Percentiles rank a stretch among this genome's conserved stretches.
phyloP scores from a whole-genome alignment of 1,140 invertebrate species.

The Nasonia vitripennis region DNA sequence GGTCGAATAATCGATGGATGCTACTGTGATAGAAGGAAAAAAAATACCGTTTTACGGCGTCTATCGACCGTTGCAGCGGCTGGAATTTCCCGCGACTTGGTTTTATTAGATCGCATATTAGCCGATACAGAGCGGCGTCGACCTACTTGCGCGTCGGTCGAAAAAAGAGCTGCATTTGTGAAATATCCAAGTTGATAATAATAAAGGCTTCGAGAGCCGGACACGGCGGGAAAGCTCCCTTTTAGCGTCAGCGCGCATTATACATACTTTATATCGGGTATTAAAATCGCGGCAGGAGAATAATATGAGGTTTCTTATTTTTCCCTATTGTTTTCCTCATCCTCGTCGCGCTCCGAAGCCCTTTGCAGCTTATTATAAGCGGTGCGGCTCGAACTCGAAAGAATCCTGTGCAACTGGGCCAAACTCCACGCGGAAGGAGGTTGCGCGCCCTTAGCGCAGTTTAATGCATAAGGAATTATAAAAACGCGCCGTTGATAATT shows the following conservation, averaged over 20 bases:
- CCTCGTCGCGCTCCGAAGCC: neutral
- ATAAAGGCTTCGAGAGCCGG: neutral
- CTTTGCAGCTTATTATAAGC: neutral
- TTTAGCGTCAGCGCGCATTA: neutral
- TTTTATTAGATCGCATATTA: neutral
- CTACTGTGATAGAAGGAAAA: neutral
- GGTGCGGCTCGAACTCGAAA: neutral
- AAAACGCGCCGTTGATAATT: conserved; percentile 32
- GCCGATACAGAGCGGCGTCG: neutral
- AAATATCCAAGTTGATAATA: no score
- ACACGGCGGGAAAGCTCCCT: neutral
- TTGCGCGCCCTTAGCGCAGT: no score
- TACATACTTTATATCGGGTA: conserved; percentile 27
- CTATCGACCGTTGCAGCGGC: neutral
- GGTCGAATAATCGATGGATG: conserved; percentile 22
- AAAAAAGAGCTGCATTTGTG: no score
- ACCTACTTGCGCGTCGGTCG: no score
- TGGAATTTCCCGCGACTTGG: neutral
- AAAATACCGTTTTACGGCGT: neutral
- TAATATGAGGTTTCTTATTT: neutral
- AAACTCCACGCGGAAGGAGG: neutral
- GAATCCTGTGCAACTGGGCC: neutral
- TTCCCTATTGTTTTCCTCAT: neutral
- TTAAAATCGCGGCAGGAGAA: conserved; percentile 26
- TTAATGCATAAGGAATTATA: neutral